Evolutionary conservation across 2,797 vertebrate genomes (phyloP), one percentile per base, ranked within the genome.

Genomic region (Enteromius radiatus): DNA sequence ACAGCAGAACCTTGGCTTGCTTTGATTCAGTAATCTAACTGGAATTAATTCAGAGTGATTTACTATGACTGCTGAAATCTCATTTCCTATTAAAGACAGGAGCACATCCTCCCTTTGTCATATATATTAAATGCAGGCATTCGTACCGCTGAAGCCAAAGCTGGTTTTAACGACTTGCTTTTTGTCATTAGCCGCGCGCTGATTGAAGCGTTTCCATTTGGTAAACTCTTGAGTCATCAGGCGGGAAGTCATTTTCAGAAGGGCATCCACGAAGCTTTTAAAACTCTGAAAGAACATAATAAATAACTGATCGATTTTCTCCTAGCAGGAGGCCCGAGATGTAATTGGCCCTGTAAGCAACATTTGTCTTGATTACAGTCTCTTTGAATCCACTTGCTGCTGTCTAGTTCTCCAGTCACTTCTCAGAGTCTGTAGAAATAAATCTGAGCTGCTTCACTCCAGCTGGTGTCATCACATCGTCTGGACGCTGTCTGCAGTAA

Each of bases 361-460:
- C 91, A 92, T 93, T 91, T 36, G 82, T 94, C 92, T 91, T 92
- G 86, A 92, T 94, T 92, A 92, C 83, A 83, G 90, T 90, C 90
- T 88, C 91, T 91, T 91, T 87, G 75, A 65, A 88, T 88, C 85
- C 86, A 83, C 71, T 86, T 56, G 54, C 73, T 90, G 88, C 78
- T 87, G 88, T 90, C 90, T 78, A 88, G 92, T 88, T 80, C 84
- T 92, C 89, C 89, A 86, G 88, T 90, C 86, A 9, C 82, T 54
- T 54, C 80, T 74, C 36, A 80, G 15, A 65, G 85, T 84, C 89
- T 81, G 23, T 47, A 85, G 69, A 64, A 33, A 85, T 61, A 59
- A 59, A 81, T 77, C 81, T 64, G 78, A 88, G 52, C 41, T 26
- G 68, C 74, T 78, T 65, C 56, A 26, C 69, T 76, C 81, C 67